phyloP scores from a whole-genome alignment of 1,140 invertebrate species.

The Bombus fervidus region DNA sequence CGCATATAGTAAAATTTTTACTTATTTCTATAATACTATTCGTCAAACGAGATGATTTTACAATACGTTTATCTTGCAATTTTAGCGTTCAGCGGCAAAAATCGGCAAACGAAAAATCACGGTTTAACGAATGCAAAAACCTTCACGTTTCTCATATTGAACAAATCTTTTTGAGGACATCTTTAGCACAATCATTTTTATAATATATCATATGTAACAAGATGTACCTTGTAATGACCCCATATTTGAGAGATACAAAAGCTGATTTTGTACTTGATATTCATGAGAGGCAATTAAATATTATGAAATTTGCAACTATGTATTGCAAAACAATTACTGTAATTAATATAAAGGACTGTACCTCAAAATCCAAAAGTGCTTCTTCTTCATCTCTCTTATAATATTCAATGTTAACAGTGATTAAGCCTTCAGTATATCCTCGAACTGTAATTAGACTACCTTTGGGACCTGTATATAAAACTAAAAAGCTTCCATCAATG shows the following conservation, averaged over 20 bases:
- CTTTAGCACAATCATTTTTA: neutral
- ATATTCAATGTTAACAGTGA: slow-evolving; percentile 92
- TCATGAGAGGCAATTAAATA: slow-evolving; percentile 50
- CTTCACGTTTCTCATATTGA: too few species aligned
- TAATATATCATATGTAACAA: slow-evolving; percentile 34
- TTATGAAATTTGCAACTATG: slow-evolving; percentile 46
- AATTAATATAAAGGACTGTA: slow-evolving; percentile 77
- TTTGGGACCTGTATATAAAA: slow-evolving; percentile 87
- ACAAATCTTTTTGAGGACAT: neutral
- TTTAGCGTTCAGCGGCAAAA: neutral
- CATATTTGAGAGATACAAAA: slow-evolving; percentile 50
- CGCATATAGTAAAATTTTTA: slow-evolving; percentile 57
- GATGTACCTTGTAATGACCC: slow-evolving; percentile 52
- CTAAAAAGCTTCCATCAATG: slow-evolving; percentile 86
- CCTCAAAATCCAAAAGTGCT: slow-evolving; percentile 88
- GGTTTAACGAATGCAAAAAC: neutral
- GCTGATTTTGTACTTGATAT: slow-evolving; percentile 35
- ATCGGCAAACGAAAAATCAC: neutral
- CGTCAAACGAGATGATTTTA: slow-evolving; percentile 34
- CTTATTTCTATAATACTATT: slow-evolving; percentile 45
- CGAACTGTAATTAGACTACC: slow-evolving; percentile 87
- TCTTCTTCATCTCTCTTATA: slow-evolving; percentile 89
- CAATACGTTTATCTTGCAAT: slow-evolving; percentile 11
- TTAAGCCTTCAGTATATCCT: slow-evolving; percentile 87
- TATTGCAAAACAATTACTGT: slow-evolving; percentile 29